These are phyloP conservation scores for Chrysocyon brachyurus DNA, from an alignment of 2,797 vertebrate species.

Conservation along the genomic window DNA sequence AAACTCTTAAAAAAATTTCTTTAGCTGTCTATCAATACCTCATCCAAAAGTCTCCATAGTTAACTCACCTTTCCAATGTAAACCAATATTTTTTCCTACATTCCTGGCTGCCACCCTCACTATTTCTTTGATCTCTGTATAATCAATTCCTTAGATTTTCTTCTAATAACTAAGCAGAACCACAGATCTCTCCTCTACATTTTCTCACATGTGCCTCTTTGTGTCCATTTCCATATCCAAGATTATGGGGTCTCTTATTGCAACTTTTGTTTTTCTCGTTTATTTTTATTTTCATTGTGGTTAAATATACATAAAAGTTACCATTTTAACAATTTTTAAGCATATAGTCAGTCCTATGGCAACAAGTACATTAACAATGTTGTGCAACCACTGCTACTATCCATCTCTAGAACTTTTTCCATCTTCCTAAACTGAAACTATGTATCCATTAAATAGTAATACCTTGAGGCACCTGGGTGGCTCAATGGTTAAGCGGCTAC, in stretches of 20 bases:
- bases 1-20: not conserved
- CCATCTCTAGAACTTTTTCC: not conserved
- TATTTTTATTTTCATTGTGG: not conserved
- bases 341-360: not conserved
- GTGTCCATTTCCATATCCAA: slow-evolving; percentile 19
- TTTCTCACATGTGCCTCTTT: slow-evolving; percentile 10
- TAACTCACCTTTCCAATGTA: not conserved
- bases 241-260: not conserved
- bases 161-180: not conserved
- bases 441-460: not conserved
- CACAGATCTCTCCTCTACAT: not conserved
- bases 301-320: slow-evolving; percentile 39
- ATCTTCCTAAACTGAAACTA: slow-evolving; percentile 24
- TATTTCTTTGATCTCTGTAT: slow-evolving; percentile 24
- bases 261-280: not conserved
- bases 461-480: too few relatives aligned
- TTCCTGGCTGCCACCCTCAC: not conserved
- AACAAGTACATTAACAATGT: not conserved
- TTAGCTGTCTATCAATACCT: not conserved
- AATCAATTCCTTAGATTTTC: slow-evolving; percentile 6
- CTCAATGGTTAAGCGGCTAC: too few relatives aligned
- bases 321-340: slow-evolving; percentile 1
- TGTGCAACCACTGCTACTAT: not conserved
- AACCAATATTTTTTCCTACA: not conserved
- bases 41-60: not conserved